These are phyloP conservation scores for Athene noctua DNA, from an alignment of 2,113 vertebrate species.

Conservation along the genomic window DNA sequence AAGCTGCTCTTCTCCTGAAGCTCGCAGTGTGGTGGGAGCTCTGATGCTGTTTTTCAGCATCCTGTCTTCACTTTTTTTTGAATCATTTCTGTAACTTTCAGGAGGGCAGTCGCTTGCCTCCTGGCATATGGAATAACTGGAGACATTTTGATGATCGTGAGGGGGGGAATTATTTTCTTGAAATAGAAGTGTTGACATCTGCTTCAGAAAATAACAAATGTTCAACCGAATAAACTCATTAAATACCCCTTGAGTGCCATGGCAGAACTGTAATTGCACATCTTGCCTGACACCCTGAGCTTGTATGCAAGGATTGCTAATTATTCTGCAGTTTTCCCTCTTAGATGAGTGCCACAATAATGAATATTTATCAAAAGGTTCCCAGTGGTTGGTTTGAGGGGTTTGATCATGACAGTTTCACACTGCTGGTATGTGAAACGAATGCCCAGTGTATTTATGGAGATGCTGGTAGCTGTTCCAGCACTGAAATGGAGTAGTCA, in stretches of 20 bases:
- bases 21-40: background rate
- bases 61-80: background rate
- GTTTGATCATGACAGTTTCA: accelerated
- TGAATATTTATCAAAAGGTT: background rate
- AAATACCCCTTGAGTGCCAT: background rate
- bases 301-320: background rate
- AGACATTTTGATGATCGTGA: background rate
- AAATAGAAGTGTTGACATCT: conserved; percentile 1
- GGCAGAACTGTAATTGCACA: background rate
- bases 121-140: background rate
- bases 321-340: background rate
- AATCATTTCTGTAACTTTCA: background rate
- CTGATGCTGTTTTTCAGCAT: background rate
- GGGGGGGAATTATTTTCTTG: background rate
- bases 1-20: background rate
- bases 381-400: background rate
- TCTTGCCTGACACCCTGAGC: background rate
- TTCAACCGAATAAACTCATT: background rate
- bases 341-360: background rate
- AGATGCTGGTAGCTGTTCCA: background rate
- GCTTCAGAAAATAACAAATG: background rate
- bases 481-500: accelerated
- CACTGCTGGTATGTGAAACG: background rate
- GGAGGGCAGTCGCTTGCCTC: background rate
- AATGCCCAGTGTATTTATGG: background rate